phyloP scores from a whole-genome alignment of 2,888 invertebrate genomes.

The Zonitis immaculata region DNA sequence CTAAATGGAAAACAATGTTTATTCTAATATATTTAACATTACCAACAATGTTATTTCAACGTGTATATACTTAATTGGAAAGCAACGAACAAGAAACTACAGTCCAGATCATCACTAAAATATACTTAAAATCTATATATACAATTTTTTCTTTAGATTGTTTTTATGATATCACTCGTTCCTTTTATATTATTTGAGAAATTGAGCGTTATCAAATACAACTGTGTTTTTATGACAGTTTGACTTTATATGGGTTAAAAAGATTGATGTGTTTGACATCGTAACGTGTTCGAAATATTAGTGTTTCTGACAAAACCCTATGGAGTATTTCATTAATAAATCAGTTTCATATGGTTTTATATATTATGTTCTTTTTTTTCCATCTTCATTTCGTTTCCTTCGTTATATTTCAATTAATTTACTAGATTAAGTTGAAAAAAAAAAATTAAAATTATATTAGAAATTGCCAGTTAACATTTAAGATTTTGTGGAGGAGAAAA shows the following conservation, averaged over 20 bases:
- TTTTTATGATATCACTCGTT: not conserved
- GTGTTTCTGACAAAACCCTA: slow-evolving; percentile 6
- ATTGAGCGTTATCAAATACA: slow-evolving; percentile 19
- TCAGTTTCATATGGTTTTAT: not conserved
- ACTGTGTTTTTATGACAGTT: slow-evolving; percentile 21
- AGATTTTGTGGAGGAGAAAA: too few species aligned
- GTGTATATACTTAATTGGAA: too few species aligned
- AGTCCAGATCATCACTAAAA: too few species aligned
- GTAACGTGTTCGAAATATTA: slow-evolving; percentile 20
- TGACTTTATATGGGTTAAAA: slow-evolving; percentile 20
- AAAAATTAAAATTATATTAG: too few species aligned
- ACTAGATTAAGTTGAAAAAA: not conserved
- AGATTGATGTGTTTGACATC: slow-evolving; percentile 20
- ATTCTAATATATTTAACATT: not conserved
- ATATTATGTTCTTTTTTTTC: not conserved
- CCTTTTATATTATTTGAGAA: slow-evolving; percentile 17
- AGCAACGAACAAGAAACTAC: too few species aligned
- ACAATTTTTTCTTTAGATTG: not conserved
- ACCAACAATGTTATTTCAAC: too few species aligned
- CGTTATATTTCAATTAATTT: slow-evolving; percentile 1
- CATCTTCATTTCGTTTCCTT: not conserved
- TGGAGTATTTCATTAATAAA: slow-evolving; percentile 4
- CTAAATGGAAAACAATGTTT: not conserved
- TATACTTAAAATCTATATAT: not conserved
- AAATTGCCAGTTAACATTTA: too few species aligned